Evolutionary conservation across 2,888 invertebrate genomes (phyloP).

Genomic region (Rhyacophila evoluta): DNA sequence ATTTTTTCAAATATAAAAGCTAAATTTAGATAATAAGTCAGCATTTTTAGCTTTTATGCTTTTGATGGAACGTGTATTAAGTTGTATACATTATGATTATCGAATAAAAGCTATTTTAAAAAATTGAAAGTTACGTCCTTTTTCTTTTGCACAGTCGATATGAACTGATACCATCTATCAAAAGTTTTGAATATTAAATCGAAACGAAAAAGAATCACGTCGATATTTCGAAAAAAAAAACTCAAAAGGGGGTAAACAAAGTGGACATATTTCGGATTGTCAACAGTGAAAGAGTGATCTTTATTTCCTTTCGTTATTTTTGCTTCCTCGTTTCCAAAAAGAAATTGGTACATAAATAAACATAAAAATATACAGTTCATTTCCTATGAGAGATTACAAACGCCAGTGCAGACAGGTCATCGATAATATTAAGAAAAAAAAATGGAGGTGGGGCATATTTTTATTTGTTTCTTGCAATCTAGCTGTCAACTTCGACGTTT

Average conservation of each 20-base stretch:
- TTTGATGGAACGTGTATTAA: too few relatives aligned
- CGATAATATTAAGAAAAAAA: conserved; percentile 50
- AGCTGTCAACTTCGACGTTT: conserved; percentile 29
- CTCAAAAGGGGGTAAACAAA: conserved; percentile 23
- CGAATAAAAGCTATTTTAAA: too few relatives aligned
- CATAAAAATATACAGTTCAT: conserved; percentile 54
- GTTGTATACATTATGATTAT: too few relatives aligned
- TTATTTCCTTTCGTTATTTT: conserved; percentile 50
- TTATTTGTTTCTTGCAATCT: conserved; percentile 26
- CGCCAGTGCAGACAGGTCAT: conserved; percentile 51
- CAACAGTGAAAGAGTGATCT: conserved; percentile 50
- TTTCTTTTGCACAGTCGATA: too few relatives aligned
- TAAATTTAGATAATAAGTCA: too few relatives aligned
- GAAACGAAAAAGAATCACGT: not conserved
- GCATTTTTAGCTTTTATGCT: too few relatives aligned
- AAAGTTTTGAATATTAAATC: not conserved
- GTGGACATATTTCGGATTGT: conserved; percentile 24
- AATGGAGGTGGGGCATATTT: conserved; percentile 23
- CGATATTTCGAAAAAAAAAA: conserved; percentile 26
- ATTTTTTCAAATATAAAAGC: too few relatives aligned
- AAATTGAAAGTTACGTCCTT: too few relatives aligned
- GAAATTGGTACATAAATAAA: conserved; percentile 54
- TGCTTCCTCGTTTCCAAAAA: conserved; percentile 43
- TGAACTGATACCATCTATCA: not conserved
- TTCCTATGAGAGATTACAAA: conserved; percentile 55